These are phyloP conservation scores for Neomonachus schauinslandi DNA, from an alignment of 2,113 vertebrate genomes.

Conservation along the genomic window DNA sequence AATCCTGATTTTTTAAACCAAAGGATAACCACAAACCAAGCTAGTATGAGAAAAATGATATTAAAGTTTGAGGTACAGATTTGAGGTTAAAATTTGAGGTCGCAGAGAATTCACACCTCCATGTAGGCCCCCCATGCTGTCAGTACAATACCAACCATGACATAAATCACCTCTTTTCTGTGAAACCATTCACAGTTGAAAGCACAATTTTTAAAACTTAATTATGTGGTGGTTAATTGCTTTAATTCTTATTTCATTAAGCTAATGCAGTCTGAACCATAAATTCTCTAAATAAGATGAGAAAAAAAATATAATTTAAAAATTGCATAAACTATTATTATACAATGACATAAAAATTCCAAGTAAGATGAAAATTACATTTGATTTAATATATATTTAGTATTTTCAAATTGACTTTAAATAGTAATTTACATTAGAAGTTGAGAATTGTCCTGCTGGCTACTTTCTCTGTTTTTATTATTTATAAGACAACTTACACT, in stretches of 20 bases:
- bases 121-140: background rate
- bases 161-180: background rate
- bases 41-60: background rate
- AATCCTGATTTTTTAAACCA: background rate
- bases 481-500: constrained; percentile 45
- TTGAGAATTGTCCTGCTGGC: constrained; percentile 2
- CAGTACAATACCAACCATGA: background rate
- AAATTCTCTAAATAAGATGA: constrained; percentile 55
- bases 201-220: constrained; percentile 44
- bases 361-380: constrained; percentile 35
- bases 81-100: background rate
- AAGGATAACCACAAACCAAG: background rate
- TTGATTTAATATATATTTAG: constrained; percentile 50
- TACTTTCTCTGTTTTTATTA: background rate
- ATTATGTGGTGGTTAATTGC: constrained; percentile 41
- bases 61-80: background rate
- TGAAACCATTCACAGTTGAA: constrained; percentile 23
- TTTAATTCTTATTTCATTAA: constrained; percentile 63
- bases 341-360: background rate
- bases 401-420: constrained; percentile 58
- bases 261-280: constrained; percentile 32
- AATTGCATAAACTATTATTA: constrained; percentile 43
- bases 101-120: background rate
- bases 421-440: constrained; percentile 32
- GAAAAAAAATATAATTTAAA: constrained; percentile 19